These are phyloP conservation scores for Microcebus murinus DNA, from an alignment of 2,113 vertebrate genomes.

Conservation along the genomic window DNA sequence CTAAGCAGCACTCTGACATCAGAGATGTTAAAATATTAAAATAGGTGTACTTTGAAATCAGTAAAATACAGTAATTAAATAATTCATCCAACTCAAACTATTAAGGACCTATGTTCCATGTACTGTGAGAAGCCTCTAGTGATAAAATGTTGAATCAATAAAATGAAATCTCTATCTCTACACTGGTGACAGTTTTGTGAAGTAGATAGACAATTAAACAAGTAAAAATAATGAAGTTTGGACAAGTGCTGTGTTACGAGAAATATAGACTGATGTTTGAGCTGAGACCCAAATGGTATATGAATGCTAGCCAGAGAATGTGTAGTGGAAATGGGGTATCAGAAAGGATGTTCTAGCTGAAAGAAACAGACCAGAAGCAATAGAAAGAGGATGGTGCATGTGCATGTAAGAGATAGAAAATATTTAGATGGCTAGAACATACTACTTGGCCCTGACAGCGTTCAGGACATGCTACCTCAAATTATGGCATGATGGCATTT, in stretches of 20 bases:
- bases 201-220: not conserved
- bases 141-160: not conserved
- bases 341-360: not conserved
- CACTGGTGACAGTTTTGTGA: not conserved
- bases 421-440: not conserved
- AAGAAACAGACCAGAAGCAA: not conserved
- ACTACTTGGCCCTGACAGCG: not conserved
- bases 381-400: not conserved
- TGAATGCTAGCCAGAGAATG: not conserved
- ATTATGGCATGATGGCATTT: not conserved
- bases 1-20: not conserved
- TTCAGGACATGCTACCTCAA: not conserved
- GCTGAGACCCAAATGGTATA: not conserved
- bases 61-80: not conserved
- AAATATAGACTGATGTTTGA: not conserved
- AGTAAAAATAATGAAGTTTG: not conserved
- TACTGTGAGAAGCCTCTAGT: not conserved
- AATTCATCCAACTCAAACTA: not conserved
- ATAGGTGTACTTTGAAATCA: not conserved
- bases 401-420: not conserved
- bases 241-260: not conserved
- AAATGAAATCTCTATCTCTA: not conserved
- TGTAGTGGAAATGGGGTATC: no score
- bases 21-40: slow-evolving; percentile 11
- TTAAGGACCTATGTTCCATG: not conserved